A percentile compares a stretch with the other conserved stretches of the same genome.
phyloP scores from a whole-genome alignment of 2,113 vertebrate genomes.

The Empidonax alnorum region DNA sequence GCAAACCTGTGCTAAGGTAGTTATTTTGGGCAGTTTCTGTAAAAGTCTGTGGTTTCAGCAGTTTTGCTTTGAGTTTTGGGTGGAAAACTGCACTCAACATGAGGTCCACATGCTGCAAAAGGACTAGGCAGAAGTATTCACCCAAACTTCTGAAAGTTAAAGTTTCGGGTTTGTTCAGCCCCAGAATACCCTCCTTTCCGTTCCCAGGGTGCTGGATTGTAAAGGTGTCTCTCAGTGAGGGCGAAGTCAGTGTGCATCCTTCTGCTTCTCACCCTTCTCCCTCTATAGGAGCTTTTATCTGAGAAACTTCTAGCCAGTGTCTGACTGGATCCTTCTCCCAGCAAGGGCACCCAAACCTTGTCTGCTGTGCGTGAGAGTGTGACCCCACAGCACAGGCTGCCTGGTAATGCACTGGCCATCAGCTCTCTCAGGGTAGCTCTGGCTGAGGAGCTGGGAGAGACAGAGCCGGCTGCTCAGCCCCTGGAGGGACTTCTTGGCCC shows the following conservation, averaged over 20 bases:
- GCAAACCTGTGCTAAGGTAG: not conserved
- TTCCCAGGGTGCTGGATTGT: not conserved
- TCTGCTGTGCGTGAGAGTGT: accelerated
- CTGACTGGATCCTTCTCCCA: not conserved
- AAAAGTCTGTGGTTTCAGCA: not conserved
- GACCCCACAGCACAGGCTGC: not conserved
- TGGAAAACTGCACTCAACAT: not conserved
- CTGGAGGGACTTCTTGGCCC: not conserved
- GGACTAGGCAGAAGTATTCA: not conserved
- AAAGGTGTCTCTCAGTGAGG: not conserved
- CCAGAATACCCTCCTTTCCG: not conserved
- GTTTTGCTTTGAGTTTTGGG: not conserved
- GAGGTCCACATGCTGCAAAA: not conserved
- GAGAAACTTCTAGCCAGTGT: not conserved
- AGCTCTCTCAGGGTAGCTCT: accelerated
- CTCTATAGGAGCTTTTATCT: not conserved
- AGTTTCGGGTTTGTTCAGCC: not conserved
- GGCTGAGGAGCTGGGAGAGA: not conserved
- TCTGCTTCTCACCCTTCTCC: not conserved
- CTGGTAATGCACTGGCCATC: not conserved
- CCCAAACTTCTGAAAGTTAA: not conserved
- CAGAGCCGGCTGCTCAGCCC: not conserved
- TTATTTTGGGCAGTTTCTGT: not conserved
- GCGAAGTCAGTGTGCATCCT: not conserved
- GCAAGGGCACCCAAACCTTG: not conserved